Conservation (phyloP, 2,113 vertebrate genomes). For the Hiodon tergisus region DNA sequence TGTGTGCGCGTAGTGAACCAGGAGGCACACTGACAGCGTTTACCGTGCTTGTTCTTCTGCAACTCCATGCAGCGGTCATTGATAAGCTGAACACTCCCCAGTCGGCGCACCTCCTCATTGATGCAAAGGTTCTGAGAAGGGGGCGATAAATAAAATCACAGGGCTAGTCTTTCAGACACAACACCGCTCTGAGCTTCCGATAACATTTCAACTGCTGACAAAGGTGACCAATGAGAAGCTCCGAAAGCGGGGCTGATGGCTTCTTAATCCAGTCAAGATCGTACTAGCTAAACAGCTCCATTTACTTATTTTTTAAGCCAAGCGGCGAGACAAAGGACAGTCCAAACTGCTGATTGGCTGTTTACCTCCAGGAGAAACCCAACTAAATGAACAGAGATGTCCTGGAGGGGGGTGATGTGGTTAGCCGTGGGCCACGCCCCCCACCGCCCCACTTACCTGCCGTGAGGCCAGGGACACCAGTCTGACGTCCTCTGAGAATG, state of each 20-base stretch:
- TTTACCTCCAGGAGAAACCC: no score
- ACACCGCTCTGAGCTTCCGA: background rate
- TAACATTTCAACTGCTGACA: no score
- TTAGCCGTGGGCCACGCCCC: no score
- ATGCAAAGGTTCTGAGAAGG: slow-evolving; percentile 79
- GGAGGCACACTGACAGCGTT: background rate
- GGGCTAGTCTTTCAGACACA: background rate
- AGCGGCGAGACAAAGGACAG: no score
- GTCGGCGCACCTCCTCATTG: slow-evolving; percentile 75
- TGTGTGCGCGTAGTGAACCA: background rate
- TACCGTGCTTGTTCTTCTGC: slow-evolving; percentile 85
- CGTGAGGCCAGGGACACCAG: slow-evolving; percentile 84
- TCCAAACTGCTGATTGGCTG: no score
- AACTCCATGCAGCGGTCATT: slow-evolving; percentile 91
- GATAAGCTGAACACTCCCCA: slow-evolving; percentile 79
- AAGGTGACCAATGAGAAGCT: no score
- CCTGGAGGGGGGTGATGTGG: no score
- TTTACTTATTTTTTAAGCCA: no score
- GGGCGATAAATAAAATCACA: background rate
- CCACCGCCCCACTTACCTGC: slow-evolving; percentile 63
- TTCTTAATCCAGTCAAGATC: no score
- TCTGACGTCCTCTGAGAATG: slow-evolving; percentile 73
- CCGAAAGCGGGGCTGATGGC: no score
- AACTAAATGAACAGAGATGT: no score
- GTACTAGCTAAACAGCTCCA: no score